Evolutionary conservation across 2,797 vertebrate species (phyloP), one percentile per base, ranked within the genome.

Genomic region (Loris lydekkerianus): DNA sequence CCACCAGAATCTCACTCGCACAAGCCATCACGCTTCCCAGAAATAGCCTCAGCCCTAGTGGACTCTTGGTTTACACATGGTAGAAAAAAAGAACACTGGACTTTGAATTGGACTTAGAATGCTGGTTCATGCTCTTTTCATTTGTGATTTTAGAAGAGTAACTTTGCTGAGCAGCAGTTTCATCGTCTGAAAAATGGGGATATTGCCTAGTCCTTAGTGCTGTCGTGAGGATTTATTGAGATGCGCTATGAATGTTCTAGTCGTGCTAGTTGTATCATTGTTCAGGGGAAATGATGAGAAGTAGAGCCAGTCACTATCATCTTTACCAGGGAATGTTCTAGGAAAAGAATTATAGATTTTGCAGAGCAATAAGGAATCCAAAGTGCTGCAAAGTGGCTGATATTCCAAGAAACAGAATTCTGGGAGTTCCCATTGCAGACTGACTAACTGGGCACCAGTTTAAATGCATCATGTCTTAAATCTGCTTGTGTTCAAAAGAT

Each of bases 401-500:
- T 95, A n/a, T 94, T 90, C 20, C 17, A 88, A 78, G 78, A 65
- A 87, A 15, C 14, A 29, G 76, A 86, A 56, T 93, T 80, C 37
- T 87, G 58, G 67, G 89, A 93, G 73, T 37, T 94, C 53, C 15
- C 85, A 0, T 80, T 89, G n/a, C 84, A 89, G 63, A 61, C 34
- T 34, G 84, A 82, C 73, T 70, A 84, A 77, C 73, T 70, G 81
- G 85, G 78, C 60, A 85, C 91, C 43, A 58, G 25, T 34, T 93
- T 84, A 43, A 69, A 70, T 2, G 10, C n/a, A 77, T 92, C 94
- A 53, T 86, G 34, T 89, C n/a, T 93, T 86, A 89, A 87, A 89
- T 96, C 58, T 95, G 14, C 49, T 69, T 93, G 77, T 93, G 95
- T 98, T 86, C 63, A 37, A 40, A 97, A 96, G 88, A n/a, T 76